These are phyloP conservation scores for Pampusana beccarii DNA, from an alignment of 2,113 vertebrate species.

Conservation along the genomic window DNA sequence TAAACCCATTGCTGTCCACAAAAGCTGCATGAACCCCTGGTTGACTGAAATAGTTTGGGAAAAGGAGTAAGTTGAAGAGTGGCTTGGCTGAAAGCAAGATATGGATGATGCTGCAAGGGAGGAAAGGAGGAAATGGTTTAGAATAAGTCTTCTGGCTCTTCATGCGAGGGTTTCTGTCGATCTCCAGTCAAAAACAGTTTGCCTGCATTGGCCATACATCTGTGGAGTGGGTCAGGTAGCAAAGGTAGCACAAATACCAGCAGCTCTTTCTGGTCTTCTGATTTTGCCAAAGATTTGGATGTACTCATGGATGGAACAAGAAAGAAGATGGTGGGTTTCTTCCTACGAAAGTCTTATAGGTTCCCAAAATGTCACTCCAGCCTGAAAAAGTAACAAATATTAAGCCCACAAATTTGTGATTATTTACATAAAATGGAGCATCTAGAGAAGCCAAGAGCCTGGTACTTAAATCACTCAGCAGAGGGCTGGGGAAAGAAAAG, in stretches of 20 bases:
- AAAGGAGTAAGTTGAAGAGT: background rate
- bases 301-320: background rate
- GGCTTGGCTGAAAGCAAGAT: background rate
- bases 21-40: background rate
- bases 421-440: background rate
- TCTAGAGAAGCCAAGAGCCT: background rate
- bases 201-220: background rate
- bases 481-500: background rate
- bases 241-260: background rate
- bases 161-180: background rate
- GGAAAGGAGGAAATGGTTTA: background rate
- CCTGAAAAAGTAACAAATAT: background rate
- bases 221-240: background rate
- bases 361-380: background rate
- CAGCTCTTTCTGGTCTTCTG: background rate
- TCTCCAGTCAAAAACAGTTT: background rate
- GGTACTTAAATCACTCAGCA: background rate
- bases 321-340: background rate
- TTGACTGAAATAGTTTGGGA: background rate
- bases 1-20: constrained; percentile 46
- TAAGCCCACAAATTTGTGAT: background rate
- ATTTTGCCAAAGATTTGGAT: background rate
- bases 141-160: background rate
- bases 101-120: background rate
- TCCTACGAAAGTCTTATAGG: background rate